A percentile compares a stretch with the other conserved stretches of the same genome.
Conservation (phyloP, 1,140 invertebrate species). For the Musca domestica region DNA sequence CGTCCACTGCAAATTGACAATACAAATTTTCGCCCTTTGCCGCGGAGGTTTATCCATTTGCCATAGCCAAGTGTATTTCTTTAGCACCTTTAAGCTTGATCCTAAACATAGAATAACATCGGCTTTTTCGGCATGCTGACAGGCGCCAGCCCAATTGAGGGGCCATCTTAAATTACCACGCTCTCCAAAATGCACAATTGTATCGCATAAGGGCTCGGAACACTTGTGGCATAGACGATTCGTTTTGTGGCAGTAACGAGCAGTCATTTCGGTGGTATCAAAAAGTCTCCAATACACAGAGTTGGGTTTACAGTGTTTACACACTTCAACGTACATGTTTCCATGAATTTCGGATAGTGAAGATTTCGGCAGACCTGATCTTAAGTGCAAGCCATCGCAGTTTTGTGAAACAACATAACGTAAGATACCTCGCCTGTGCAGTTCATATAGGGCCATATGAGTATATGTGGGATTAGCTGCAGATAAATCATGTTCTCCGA, state of each 20-base stretch:
- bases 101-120: slow-evolving; percentile 92
- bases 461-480: slow-evolving; percentile 88
- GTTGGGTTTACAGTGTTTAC: slow-evolving; percentile 72
- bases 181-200: slow-evolving; percentile 95
- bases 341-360: slow-evolving; percentile 85
- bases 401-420: slow-evolving; percentile 92
- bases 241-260: slow-evolving; percentile 83
- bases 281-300: slow-evolving; percentile 84
- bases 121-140: slow-evolving; percentile 77
- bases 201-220: slow-evolving; percentile 66
- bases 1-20: slow-evolving; percentile 97
- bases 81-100: slow-evolving; percentile 80
- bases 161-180: slow-evolving; percentile 82
- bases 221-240: slow-evolving; percentile 82
- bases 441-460: slow-evolving; percentile 86
- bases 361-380: slow-evolving; percentile 80
- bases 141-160: slow-evolving; percentile 88
- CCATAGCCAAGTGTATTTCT: slow-evolving; percentile 93
- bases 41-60: slow-evolving; percentile 81
- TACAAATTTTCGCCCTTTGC: slow-evolving; percentile 81
- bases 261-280: slow-evolving; percentile 92
- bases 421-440: slow-evolving; percentile 72
- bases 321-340: slow-evolving; percentile 85
- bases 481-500: slow-evolving; percentile 81
- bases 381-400: slow-evolving; percentile 91